Conservation (phyloP, 1,140 invertebrate genomes). For the Coboldia fuscipes region DNA sequence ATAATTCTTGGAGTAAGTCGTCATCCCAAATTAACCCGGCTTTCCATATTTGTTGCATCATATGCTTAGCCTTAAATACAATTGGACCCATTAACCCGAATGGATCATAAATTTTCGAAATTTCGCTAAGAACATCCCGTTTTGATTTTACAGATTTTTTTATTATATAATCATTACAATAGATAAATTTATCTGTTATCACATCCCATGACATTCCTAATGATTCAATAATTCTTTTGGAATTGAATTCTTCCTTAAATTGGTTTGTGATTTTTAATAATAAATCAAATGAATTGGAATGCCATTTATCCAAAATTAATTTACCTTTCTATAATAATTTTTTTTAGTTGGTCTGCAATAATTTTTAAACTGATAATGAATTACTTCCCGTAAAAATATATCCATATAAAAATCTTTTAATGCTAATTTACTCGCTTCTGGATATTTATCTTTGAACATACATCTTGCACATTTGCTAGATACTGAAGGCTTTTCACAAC, state of each 20-base stretch:
- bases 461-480: slow-evolving; percentile 15
- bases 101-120: slow-evolving; percentile 11
- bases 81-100: slow-evolving; percentile 12
- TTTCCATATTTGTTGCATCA: slow-evolving; percentile 12
- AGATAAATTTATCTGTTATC: slow-evolving; percentile 9
- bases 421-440: slow-evolving; percentile 8
- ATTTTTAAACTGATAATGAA: slow-evolving; percentile 6
- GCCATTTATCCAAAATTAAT: slow-evolving; percentile 21
- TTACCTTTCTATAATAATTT: slow-evolving; percentile 12
- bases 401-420: slow-evolving; percentile 18
- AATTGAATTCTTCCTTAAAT: neutral
- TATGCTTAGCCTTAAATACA: slow-evolving; percentile 11
- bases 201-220: slow-evolving; percentile 16
- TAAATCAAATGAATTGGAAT: slow-evolving; percentile 8
- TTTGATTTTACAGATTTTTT: too few relatives aligned
- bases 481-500: slow-evolving; percentile 11
- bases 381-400: slow-evolving; percentile 13
- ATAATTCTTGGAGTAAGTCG: neutral
- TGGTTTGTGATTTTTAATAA: slow-evolving; percentile 6
- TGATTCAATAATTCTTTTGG: slow-evolving; percentile 7
- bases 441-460: slow-evolving; percentile 9
- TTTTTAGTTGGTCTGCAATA: slow-evolving; percentile 4
- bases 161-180: too few relatives aligned
- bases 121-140: slow-evolving; percentile 6
- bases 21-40: slow-evolving; percentile 3